These are phyloP conservation scores for Morinoia aosen DNA, from an alignment of 2,888 invertebrate genomes.

Conservation along the genomic window DNA sequence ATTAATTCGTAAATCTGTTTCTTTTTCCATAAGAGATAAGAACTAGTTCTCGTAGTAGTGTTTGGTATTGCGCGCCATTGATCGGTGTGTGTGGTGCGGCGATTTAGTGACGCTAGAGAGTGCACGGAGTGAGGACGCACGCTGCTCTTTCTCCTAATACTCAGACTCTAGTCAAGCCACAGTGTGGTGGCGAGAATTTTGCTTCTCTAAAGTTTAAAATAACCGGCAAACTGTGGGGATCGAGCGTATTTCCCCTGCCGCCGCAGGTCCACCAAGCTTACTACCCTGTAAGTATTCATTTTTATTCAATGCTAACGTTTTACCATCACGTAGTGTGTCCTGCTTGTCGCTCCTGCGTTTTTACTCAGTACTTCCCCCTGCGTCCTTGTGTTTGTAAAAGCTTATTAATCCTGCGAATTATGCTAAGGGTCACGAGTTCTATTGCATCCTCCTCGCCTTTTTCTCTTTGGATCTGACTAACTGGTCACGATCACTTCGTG, in stretches of 20 bases:
- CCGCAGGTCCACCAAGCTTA: conserved; percentile 67
- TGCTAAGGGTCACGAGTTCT: background rate
- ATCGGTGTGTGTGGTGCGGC: conserved; percentile 54
- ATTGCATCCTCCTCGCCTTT: background rate
- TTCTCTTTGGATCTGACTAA: too few relatives aligned
- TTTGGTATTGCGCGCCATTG: conserved; percentile 52
- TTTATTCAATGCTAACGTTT: conserved; percentile 14
- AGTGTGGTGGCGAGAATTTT: conserved; percentile 62
- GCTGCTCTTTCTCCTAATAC: conserved; percentile 62
- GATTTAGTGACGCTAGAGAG: conserved; percentile 52
- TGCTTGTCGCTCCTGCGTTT: background rate
- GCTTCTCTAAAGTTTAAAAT: conserved; percentile 33
- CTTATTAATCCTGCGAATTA: background rate
- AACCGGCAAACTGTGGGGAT: conserved; percentile 68
- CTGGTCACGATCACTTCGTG: background rate
- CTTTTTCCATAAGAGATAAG: background rate
- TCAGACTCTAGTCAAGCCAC: conserved; percentile 66
- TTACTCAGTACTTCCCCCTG: background rate
- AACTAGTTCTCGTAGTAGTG: conserved; percentile 19
- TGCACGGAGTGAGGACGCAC: conserved; percentile 53
- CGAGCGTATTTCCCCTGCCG: conserved; percentile 68
- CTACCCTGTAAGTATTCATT: conserved; percentile 66
- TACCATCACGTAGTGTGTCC: background rate
- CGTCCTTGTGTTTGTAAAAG: conserved; percentile 18
- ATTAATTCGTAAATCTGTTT: background rate